These are phyloP conservation scores for Hydrolagus affinis DNA, from an alignment of 2,113 vertebrate genomes.

Conservation along the genomic window DNA sequence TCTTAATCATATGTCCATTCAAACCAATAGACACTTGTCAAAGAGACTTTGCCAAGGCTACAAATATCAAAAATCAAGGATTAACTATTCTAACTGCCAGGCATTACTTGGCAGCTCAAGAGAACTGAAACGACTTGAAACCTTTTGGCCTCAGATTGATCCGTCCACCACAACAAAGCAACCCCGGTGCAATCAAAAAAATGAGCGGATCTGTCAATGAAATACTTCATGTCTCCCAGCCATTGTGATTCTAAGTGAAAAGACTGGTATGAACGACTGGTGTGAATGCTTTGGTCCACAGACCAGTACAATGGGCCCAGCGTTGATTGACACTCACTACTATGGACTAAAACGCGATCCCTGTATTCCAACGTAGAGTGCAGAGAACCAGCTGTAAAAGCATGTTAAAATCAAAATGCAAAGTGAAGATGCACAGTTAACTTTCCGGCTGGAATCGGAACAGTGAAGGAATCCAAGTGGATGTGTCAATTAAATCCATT, in stretches of 20 bases:
- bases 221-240: not conserved
- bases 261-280: not conserved
- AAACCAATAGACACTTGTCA: not conserved
- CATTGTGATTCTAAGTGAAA: not conserved
- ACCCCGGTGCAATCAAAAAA: not conserved
- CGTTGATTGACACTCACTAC: not conserved
- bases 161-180: not conserved
- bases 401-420: not conserved
- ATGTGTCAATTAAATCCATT: not conserved
- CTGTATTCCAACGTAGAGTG: not conserved
- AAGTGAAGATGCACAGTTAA: not conserved
- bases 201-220: not conserved
- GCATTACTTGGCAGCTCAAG: not conserved
- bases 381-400: not conserved
- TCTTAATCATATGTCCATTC: conserved; percentile 4
- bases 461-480: not conserved
- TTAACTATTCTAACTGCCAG: not conserved
- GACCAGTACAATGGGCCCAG: not conserved
- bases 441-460: not conserved
- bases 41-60: not conserved
- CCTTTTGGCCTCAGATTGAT: not conserved
- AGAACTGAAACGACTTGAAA: not conserved
- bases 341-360: not conserved
- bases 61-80: not conserved
- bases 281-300: not conserved